Percentiles rank a stretch among this genome's conserved stretches.
Evolutionary conservation across 2,113 vertebrate species (phyloP).

Genomic region (Festucalex cinctus): DNA sequence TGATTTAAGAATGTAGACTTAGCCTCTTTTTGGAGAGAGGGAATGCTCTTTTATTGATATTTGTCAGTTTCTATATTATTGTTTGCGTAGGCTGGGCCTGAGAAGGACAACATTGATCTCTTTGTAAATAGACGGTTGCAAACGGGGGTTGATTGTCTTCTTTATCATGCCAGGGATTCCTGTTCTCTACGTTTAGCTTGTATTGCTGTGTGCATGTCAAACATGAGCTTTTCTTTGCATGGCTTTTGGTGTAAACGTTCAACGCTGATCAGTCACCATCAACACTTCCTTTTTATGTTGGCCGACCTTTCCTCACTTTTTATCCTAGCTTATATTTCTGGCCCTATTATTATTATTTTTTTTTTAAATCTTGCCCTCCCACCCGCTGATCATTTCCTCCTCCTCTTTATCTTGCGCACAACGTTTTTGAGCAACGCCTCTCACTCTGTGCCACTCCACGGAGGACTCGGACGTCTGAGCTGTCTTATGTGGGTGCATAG

Average conservation of each 20-base stretch:
- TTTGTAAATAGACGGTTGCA: conserved; percentile 84
- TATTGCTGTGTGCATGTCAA: conserved; percentile 91
- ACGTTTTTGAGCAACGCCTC: conserved; percentile 78
- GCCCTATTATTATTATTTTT: conserved; percentile 60
- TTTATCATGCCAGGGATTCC: conserved; percentile 75
- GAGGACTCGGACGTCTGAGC: conserved; percentile 65
- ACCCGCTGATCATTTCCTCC: conserved; percentile 57
- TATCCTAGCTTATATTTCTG: conserved; percentile 34
- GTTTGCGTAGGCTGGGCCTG: conserved; percentile 75
- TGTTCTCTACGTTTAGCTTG: conserved; percentile 83
- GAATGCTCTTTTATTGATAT: conserved; percentile 85
- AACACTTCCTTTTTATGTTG: conserved; percentile 45
- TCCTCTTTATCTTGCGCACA: conserved; percentile 74
- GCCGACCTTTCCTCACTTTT: conserved; percentile 29
- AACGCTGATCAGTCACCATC: conserved; percentile 59
- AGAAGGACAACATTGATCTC: conserved; percentile 65
- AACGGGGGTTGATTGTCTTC: conserved; percentile 67
- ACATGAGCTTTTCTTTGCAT: conserved; percentile 82
- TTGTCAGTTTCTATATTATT: conserved; percentile 83
- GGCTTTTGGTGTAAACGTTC: conserved; percentile 75
- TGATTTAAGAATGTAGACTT: conserved; percentile 91
- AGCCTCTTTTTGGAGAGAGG: conserved; percentile 81
- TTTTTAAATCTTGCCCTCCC: conserved; percentile 57
- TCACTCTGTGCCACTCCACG: conserved; percentile 75
- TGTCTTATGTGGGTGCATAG: conserved; percentile 62